A percentile compares a stretch with the other conserved stretches of the same genome.
phyloP scores from a whole-genome alignment of 2,888 invertebrate species.

The Busseola fusca region DNA sequence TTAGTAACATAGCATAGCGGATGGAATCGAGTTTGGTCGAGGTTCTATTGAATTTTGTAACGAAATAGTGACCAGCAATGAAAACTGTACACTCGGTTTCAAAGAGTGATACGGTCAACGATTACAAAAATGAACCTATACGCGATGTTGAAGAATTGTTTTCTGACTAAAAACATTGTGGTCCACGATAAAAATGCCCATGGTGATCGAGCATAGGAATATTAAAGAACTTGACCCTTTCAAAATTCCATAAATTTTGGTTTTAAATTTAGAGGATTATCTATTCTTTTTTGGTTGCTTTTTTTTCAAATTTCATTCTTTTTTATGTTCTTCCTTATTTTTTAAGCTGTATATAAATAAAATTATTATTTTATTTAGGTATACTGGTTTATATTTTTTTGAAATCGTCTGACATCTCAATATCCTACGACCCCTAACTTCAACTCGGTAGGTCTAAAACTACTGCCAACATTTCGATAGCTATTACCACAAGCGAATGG shows the following conservation, averaged over 20 bases:
- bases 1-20: conserved; percentile 48
- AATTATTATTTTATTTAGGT: too few relatives aligned
- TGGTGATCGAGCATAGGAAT: background rate
- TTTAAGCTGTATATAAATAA: too few relatives aligned
- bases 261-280: too few relatives aligned
- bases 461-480: conserved; percentile 40
- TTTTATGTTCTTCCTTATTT: too few relatives aligned
- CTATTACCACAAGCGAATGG: conserved; percentile 48
- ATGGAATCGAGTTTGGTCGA: conserved; percentile 39
- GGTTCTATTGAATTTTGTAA: conserved; percentile 59
- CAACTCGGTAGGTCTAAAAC: conserved; percentile 25
- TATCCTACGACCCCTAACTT: background rate
- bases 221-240: background rate
- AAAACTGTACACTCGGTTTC: conserved; percentile 20
- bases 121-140: conserved; percentile 1
- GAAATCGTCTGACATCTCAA: conserved; percentile 13
- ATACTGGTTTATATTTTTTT: too few relatives aligned
- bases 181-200: background rate
- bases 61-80: conserved; percentile 34
- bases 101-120: conserved; percentile 18
- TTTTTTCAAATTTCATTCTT: too few relatives aligned
- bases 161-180: background rate
- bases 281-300: too few relatives aligned
- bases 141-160: background rate
- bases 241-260: too few relatives aligned